Evolutionary conservation across 2,113 vertebrate species (phyloP).

Genomic region (Tautogolabrus adspersus): DNA sequence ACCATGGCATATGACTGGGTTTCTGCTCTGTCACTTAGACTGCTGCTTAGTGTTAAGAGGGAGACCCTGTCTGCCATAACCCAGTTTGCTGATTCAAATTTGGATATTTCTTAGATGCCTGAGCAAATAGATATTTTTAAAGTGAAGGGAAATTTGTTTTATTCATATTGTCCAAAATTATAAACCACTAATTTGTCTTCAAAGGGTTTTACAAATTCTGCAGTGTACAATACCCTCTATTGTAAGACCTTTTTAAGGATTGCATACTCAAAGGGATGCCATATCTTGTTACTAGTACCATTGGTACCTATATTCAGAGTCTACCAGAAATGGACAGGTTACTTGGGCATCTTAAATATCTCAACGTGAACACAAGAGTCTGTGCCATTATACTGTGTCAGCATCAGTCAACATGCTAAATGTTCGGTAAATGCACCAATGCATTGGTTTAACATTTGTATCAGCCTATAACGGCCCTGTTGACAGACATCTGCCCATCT

Average conservation of each 20-base stretch:
- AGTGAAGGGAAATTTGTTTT: neutral
- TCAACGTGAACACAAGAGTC: too few species aligned
- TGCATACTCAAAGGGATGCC: neutral
- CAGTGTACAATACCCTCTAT: neutral
- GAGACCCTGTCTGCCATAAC: conserved; percentile 15
- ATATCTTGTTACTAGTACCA: neutral
- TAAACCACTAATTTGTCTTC: neutral
- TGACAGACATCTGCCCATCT: too few species aligned
- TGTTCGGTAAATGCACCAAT: too few species aligned
- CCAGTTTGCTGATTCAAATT: conserved; percentile 6
- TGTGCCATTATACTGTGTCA: too few species aligned
- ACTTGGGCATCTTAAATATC: too few species aligned
- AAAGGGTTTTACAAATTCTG: neutral
- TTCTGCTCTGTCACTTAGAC: conserved; percentile 65
- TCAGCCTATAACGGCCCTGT: too few species aligned
- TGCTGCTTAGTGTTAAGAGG: conserved; percentile 60
- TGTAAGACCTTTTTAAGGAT: neutral
- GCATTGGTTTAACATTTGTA: too few species aligned
- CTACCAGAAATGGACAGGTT: too few species aligned
- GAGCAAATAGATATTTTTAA: neutral
- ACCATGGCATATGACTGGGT: conserved; percentile 52
- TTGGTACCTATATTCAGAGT: neutral
- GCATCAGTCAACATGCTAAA: too few species aligned
- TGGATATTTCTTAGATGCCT: neutral
- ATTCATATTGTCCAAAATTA: neutral